phyloP scores from a whole-genome alignment of 2,888 invertebrate species.

The Plebejus melissa region DNA sequence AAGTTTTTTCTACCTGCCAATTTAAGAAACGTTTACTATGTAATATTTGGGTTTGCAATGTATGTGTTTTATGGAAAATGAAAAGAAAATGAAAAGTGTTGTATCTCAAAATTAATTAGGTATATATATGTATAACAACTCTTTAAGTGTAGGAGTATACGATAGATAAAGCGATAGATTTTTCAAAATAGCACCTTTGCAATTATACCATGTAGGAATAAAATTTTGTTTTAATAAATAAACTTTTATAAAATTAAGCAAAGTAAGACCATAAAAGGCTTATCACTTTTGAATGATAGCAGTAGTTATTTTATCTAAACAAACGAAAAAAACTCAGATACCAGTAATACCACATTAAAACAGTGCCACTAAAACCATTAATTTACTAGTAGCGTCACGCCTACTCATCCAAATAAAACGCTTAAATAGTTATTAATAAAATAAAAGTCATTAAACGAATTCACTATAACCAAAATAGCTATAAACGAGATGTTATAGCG shows the following conservation, averaged over 20 bases:
- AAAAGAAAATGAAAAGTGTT: too few species aligned
- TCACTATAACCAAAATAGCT: constrained; percentile 19
- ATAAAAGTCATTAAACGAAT: constrained; percentile 19
- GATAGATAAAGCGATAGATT: too few species aligned
- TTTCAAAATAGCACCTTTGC: too few species aligned
- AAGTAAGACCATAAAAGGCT: neutral
- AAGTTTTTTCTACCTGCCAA: neutral
- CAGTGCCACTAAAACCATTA: neutral
- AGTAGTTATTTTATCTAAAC: neutral
- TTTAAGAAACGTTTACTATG: too few species aligned
- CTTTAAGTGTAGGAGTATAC: too few species aligned
- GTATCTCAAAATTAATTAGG: too few species aligned
- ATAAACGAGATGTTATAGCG: constrained; percentile 17
- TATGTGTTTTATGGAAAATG: too few species aligned
- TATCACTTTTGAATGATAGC: neutral
- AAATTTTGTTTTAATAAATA: neutral
- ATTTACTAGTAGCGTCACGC: neutral
- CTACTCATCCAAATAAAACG: neutral
- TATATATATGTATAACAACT: too few species aligned
- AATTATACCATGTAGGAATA: too few species aligned
- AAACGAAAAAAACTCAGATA: neutral
- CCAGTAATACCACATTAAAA: neutral
- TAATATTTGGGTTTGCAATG: too few species aligned
- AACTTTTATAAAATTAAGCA: neutral
- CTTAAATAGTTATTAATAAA: constrained; percentile 9